A percentile compares a stretch with the other conserved stretches of the same genome.
These are phyloP conservation scores for Eilema depressum DNA, from an alignment of 2,888 invertebrate species.

Conservation along the genomic window DNA sequence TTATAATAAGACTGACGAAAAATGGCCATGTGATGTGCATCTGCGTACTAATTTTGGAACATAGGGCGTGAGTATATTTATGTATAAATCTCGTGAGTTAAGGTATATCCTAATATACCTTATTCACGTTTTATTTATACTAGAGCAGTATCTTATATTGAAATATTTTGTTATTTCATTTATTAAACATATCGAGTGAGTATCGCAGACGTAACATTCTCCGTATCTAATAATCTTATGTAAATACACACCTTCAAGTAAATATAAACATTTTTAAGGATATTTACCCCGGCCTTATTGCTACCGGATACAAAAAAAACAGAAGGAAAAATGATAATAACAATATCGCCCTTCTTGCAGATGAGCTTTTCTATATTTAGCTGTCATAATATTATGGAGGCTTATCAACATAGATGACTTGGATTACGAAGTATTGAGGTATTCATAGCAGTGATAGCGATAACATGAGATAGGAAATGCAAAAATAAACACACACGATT, in stretches of 20 bases:
- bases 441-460: not conserved
- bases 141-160: constrained; percentile 8
- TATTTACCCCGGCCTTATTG: constrained; percentile 5
- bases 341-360: not conserved
- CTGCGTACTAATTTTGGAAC: too few relatives aligned
- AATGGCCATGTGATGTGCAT: too few relatives aligned
- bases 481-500: too few relatives aligned
- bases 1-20: too few relatives aligned
- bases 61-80: too few relatives aligned
- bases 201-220: not conserved
- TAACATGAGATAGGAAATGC: too few relatives aligned
- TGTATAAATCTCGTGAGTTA: too few relatives aligned
- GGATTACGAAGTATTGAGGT: not conserved
- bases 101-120: not conserved
- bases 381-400: not conserved
- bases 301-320: not conserved
- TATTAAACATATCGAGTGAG: constrained; percentile 9
- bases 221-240: constrained; percentile 15
- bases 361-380: not conserved
- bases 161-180: not conserved
- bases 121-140: not conserved
- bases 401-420: not conserved
- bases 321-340: not conserved
- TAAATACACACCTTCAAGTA: constrained; percentile 18
- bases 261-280: not conserved